A percentile compares a stretch with the other conserved stretches of the same genome.
Evolutionary conservation across 2,888 invertebrate genomes (phyloP).

Genomic region (Eilema griseolum): DNA sequence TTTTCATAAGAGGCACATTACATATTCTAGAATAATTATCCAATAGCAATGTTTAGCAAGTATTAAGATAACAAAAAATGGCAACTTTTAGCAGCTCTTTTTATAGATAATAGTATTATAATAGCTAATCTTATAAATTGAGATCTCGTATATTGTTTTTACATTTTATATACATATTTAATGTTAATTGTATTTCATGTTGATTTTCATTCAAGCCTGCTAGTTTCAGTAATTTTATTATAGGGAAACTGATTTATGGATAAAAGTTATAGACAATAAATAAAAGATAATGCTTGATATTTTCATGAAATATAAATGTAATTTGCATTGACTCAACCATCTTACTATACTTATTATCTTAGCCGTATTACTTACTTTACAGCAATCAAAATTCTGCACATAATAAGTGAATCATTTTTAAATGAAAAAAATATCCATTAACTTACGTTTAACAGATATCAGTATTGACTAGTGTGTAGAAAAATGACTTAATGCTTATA

Average conservation of each 20-base stretch:
- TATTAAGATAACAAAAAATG: constrained; percentile 23
- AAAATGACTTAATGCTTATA: constrained; percentile 25
- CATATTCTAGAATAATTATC: constrained; percentile 23
- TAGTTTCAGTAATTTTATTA: neutral
- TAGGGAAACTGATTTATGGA: neutral
- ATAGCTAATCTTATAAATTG: constrained; percentile 22
- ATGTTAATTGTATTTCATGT: neutral
- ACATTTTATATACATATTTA: constrained; percentile 25
- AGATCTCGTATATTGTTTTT: constrained; percentile 44
- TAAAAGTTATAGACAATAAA: neutral
- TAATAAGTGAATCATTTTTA: neutral
- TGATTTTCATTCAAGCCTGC: neutral
- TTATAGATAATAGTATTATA: constrained; percentile 17
- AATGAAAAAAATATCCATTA: neutral
- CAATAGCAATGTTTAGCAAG: constrained; percentile 26
- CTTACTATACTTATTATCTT: neutral
- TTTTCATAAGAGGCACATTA: constrained; percentile 37
- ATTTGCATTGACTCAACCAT: no score
- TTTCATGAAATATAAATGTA: neutral
- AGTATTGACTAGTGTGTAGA: constrained; percentile 42
- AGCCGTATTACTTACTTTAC: neutral
- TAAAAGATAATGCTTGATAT: neutral
- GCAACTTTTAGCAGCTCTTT: constrained; percentile 29
- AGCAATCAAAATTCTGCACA: neutral
- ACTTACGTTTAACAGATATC: constrained; percentile 6